Base-by-base conservation (phyloP, 2,797 vertebrate species). In the Rhinichthys osculus region DNA sequence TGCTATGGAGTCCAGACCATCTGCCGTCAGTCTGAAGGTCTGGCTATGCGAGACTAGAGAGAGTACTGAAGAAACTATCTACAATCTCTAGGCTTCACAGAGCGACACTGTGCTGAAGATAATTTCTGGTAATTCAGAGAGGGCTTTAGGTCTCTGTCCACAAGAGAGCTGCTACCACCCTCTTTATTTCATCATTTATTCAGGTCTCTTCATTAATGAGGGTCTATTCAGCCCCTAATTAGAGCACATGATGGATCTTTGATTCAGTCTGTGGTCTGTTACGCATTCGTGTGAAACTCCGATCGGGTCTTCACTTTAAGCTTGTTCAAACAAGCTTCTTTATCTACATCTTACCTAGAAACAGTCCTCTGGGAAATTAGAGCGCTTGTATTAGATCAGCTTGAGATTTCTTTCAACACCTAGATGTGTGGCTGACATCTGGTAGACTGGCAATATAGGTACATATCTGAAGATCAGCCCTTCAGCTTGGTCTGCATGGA, bases 151-250 rank as follows among this genome's bases (percentile, higher is more conserved):
- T 78, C 74, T 52, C 86, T 17, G 30, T 38, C 64, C 85, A 84
- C 40, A 33, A 85, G 71, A 86, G 83, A 82, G n/a, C 67, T 66
- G 70, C 52, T 81, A 40, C 27, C 42, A 81, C 52, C 82, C 62
- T 82, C 79, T 71, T 86, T 74, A 87, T 62, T 77, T 81, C 87
- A 88, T 89, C 30, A 85, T 87, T 90, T 87, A 89, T 85, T 87
- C 82, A 85, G 59, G 67, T 83, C 38, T 44, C 19, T 54, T 59
- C 38, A 21, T 40, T 88, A 87, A 89, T 79, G 69, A 87, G 71
- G 82, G 77, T 69, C 81, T 74, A 82, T 86, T 86, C 84, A 87
- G 50, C 35, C 80, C 62, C 38, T 81, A 82, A 87, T 86, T 78
- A 35, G 59, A 42, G 62, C 59, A 66, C 40, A 79, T 88, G 50